phyloP scores from a whole-genome alignment of 2,797 vertebrate genomes.

The Gila robusta region DNA sequence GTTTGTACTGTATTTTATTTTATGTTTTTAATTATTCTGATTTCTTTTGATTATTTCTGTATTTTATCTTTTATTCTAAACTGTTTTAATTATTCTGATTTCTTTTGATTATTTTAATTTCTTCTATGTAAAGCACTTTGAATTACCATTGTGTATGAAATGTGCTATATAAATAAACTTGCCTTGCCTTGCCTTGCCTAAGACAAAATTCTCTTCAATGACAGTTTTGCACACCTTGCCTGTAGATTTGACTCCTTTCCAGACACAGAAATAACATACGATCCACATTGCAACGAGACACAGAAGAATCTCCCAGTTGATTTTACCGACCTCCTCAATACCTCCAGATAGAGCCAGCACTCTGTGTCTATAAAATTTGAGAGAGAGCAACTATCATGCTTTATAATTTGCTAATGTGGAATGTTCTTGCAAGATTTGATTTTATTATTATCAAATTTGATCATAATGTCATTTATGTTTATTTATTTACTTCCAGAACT shows the following conservation, averaged over 20 bases:
- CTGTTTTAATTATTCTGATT: too few species aligned
- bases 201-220: neutral
- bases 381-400: neutral
- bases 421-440: neutral
- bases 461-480: neutral
- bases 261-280: slow-evolving; percentile 79
- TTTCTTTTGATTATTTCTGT: too few species aligned
- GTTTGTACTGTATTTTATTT: too few species aligned
- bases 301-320: slow-evolving; percentile 76
- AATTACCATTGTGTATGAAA: too few species aligned
- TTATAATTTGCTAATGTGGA: neutral
- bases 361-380: slow-evolving; percentile 63
- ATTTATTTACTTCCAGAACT: slow-evolving; percentile 80
- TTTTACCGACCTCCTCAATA: slow-evolving; percentile 75
- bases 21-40: too few species aligned
- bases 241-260: slow-evolving; percentile 81
- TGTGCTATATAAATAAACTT: too few species aligned
- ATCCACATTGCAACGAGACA: slow-evolving; percentile 76
- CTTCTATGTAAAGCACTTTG: too few species aligned
- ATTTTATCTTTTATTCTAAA: too few species aligned
- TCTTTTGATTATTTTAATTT: too few species aligned
- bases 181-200: too few species aligned
- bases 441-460: neutral
- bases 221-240: slow-evolving; percentile 73
- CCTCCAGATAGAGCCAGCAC: slow-evolving; percentile 76